Percentiles rank a stretch among this genome's conserved stretches.
These are phyloP conservation scores for Sylvia atricapilla DNA, from an alignment of 2,113 vertebrate genomes.

Conservation along the genomic window DNA sequence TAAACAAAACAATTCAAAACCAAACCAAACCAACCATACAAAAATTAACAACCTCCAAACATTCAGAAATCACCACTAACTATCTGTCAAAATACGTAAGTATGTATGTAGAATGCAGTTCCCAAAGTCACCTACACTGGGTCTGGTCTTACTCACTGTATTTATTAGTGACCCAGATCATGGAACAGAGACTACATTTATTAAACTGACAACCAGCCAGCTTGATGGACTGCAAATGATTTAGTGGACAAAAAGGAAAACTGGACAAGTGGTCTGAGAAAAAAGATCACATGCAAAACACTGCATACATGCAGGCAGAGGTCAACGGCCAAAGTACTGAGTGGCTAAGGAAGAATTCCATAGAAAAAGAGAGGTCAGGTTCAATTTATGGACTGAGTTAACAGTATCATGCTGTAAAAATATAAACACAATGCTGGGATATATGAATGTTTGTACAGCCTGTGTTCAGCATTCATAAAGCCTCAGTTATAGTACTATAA, in stretches of 20 bases:
- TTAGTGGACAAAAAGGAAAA: conserved; percentile 14
- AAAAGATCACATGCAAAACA: neutral
- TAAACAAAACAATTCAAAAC: neutral
- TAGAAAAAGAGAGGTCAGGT: neutral
- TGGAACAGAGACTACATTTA: neutral
- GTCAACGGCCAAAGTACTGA: neutral
- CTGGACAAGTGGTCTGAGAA: neutral
- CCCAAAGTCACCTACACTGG: neutral
- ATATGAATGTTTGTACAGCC: neutral
- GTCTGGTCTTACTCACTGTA: neutral
- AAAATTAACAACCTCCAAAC: neutral
- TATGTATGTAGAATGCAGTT: neutral
- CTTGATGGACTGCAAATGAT: neutral
- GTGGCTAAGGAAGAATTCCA: neutral
- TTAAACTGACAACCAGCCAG: neutral
- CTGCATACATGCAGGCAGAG: neutral
- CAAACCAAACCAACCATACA: neutral
- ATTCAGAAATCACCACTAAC: neutral
- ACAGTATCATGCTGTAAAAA: neutral
- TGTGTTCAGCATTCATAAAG: neutral
- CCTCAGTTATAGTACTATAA: neutral
- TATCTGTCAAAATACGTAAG: neutral
- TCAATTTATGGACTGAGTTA: neutral
- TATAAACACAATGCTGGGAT: neutral
- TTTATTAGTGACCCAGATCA: neutral